phyloP scores from a whole-genome alignment of 2,113 vertebrate genomes.

The Chaenogobius annularis region DNA sequence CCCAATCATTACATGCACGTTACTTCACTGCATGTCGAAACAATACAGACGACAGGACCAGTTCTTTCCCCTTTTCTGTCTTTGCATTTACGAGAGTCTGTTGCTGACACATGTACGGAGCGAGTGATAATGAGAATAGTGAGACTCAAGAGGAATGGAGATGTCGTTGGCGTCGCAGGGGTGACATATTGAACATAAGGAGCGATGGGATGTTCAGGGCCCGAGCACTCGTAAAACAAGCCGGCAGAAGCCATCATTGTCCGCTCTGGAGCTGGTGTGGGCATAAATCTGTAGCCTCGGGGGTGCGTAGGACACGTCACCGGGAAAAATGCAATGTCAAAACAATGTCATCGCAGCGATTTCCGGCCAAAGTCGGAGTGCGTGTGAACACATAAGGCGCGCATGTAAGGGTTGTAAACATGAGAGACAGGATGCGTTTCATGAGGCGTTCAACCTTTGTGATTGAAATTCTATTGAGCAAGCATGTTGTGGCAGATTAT shows the following conservation, averaged over 20 bases:
- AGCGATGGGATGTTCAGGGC: constrained; percentile 43
- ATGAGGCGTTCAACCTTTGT: background rate
- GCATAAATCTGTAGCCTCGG: constrained; percentile 56
- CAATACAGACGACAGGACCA: no score
- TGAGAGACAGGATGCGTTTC: constrained; percentile 11
- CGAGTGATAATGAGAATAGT: constrained; percentile 49
- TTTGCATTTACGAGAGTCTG: background rate
- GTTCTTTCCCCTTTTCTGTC: background rate
- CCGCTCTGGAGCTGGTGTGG: constrained; percentile 33
- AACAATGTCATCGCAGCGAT: constrained; percentile 50
- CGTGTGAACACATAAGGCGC: background rate
- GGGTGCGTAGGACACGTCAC: constrained; percentile 56
- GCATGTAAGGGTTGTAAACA: constrained; percentile 24
- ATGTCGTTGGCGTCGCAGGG: constrained; percentile 26
- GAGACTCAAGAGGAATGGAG: constrained; percentile 37
- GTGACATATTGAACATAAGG: constrained; percentile 56
- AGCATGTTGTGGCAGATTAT: background rate
- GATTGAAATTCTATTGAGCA: constrained; percentile 35
- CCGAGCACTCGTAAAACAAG: constrained; percentile 46
- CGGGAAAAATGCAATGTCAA: constrained; percentile 64
- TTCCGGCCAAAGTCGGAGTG: constrained; percentile 7
- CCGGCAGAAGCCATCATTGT: constrained; percentile 41
- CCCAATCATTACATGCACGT: background rate
- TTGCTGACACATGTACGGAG: constrained; percentile 19
- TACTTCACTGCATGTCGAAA: background rate